Evolutionary conservation across 2,888 invertebrate species (phyloP).

Genomic region (Hirtodrosophila confusa): DNA sequence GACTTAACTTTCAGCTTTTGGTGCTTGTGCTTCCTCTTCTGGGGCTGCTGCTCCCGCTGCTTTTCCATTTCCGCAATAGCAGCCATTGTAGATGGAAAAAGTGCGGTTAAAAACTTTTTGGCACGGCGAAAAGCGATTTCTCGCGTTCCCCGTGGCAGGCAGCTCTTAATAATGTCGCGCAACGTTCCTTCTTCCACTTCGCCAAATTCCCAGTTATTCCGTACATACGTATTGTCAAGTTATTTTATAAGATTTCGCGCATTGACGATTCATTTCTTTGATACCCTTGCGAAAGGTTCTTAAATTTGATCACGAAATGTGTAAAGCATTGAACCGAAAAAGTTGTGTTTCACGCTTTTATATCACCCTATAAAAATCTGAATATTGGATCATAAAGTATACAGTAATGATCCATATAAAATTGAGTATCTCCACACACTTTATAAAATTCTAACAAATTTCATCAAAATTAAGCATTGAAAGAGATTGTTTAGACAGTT

Average conservation of each 20-base stretch:
- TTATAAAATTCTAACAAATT: too few species aligned
- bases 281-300: not conserved
- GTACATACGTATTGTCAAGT: constrained; percentile 54
- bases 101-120: constrained; percentile 72
- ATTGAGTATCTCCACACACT: too few species aligned
- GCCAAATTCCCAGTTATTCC: not conserved
- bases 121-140: constrained; percentile 74
- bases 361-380: too few species aligned
- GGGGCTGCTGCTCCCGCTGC: constrained; percentile 26
- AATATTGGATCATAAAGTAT: too few species aligned
- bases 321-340: too few species aligned
- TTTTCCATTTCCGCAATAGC: constrained; percentile 68
- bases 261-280: constrained; percentile 35
- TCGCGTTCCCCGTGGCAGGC: constrained; percentile 49
- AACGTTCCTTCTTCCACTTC: not conserved
- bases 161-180: constrained; percentile 58
- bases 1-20: constrained; percentile 62
- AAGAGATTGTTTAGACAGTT: too few species aligned
- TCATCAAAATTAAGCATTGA: too few species aligned
- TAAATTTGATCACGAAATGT: not conserved
- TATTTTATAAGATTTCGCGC: constrained; percentile 72
- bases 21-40: constrained; percentile 4
- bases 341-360: too few species aligned
- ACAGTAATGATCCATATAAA: too few species aligned
- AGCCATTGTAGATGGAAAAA: constrained; percentile 65